Evolutionary conservation across 2,113 vertebrate genomes (phyloP).

Genomic region (Mormyrus iriodes): DNA sequence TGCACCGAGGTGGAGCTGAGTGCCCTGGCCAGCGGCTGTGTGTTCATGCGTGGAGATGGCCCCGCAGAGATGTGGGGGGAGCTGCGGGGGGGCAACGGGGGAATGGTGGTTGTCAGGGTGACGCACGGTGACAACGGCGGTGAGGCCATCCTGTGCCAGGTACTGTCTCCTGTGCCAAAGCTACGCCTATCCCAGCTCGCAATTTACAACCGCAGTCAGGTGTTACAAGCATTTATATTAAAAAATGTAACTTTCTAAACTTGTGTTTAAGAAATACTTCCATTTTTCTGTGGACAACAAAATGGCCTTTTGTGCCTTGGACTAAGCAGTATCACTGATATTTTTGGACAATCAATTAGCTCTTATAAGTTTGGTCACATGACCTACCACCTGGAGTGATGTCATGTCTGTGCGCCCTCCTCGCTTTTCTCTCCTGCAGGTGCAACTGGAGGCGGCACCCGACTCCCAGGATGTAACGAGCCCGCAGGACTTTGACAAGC

Average conservation of each 20-base stretch:
- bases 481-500: constrained; percentile 60
- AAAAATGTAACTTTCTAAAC: background rate
- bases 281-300: background rate
- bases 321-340: background rate
- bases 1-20: constrained; percentile 57
- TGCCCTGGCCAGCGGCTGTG: constrained; percentile 59
- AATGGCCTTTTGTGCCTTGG: background rate
- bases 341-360: background rate
- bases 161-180: constrained; percentile 40
- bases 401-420: background rate
- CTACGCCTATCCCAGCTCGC: background rate
- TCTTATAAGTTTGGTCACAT: background rate
- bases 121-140: constrained; percentile 63
- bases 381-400: background rate
- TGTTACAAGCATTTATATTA: background rate
- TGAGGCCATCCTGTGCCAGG: constrained; percentile 87
- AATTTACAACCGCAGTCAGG: background rate
- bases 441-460: constrained; percentile 68
- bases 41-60: constrained; percentile 39
- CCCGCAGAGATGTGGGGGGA: constrained; percentile 62
- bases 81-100: constrained; percentile 55
- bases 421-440: constrained; percentile 53
- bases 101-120: constrained; percentile 68
- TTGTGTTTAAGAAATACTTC: background rate
- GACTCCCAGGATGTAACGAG: constrained; percentile 44